Evolutionary conservation across 2,113 vertebrate species (phyloP).

Genomic region (Catagonus wagneri): DNA sequence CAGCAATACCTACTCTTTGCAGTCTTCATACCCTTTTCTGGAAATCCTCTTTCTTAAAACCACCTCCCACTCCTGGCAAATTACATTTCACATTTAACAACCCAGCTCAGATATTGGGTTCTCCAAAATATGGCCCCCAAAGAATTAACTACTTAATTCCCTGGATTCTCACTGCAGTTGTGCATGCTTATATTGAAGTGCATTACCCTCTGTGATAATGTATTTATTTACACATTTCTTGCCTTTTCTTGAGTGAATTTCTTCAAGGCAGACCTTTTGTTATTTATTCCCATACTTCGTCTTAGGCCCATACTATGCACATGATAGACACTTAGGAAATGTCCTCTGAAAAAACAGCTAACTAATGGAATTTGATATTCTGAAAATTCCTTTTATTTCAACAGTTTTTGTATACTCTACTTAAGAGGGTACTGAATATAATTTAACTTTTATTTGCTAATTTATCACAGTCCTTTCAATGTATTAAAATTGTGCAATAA

Average conservation of each 20-base stretch:
- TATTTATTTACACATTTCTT: not conserved
- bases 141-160: not conserved
- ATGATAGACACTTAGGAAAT: not conserved
- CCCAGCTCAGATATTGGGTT: not conserved
- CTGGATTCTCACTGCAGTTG: not conserved
- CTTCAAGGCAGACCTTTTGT: not conserved
- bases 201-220: not conserved
- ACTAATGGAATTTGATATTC: not conserved
- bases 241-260: not conserved
- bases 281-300: not conserved
- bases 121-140: not conserved
- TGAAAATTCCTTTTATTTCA: not conserved
- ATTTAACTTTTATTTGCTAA: not conserved
- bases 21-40: not conserved
- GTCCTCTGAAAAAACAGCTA: not conserved
- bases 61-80: not conserved
- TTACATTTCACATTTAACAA: not conserved
- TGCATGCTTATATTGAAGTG: not conserved
- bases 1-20: not conserved
- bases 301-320: too few relatives aligned
- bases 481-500: not conserved
- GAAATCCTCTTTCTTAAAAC: not conserved
- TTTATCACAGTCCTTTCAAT: not conserved
- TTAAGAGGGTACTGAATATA: not conserved
- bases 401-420: not conserved